phyloP scores from a whole-genome alignment of 1,140 invertebrate genomes.

The Euwallacea similis region DNA sequence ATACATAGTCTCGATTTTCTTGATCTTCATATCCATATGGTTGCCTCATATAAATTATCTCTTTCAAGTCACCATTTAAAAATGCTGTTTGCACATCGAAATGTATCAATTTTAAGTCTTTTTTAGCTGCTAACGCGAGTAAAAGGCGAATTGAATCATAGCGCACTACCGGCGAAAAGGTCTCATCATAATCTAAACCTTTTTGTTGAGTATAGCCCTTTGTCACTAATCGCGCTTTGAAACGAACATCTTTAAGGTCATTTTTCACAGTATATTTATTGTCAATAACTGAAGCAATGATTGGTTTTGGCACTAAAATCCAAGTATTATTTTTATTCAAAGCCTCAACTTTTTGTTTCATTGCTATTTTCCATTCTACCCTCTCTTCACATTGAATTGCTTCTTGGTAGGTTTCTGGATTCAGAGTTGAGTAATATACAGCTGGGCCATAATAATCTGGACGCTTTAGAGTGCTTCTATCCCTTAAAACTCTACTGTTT shows the following conservation, averaged over 20 bases:
- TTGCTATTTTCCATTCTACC: too few relatives aligned
- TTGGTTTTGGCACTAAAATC: constrained; percentile 7
- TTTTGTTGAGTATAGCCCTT: constrained; percentile 1
- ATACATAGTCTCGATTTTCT: constrained; percentile 17
- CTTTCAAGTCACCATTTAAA: constrained; percentile 49
- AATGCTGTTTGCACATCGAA: constrained; percentile 55
- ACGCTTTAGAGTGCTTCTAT: too few relatives aligned
- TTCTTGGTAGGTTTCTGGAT: constrained; percentile 12
- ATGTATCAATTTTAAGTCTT: constrained; percentile 12
- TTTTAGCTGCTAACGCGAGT: constrained; percentile 10
- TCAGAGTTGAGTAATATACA: constrained; percentile 3
- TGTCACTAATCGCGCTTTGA: background rate
- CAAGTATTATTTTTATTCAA: background rate
- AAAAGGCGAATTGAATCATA: constrained; percentile 5
- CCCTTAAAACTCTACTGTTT: too few relatives aligned
- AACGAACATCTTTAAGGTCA: too few relatives aligned
- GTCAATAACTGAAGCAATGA: background rate
- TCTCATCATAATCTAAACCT: background rate
- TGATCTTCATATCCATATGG: constrained; percentile 51
- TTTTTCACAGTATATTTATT: too few relatives aligned
- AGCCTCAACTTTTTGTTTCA: too few relatives aligned
- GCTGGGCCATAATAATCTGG: too few relatives aligned
- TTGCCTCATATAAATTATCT: constrained; percentile 51
- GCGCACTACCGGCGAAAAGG: background rate
- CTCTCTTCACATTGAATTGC: background rate